Base-by-base conservation (phyloP, 2,113 vertebrate species). In the Clarias gariepinus region DNA sequence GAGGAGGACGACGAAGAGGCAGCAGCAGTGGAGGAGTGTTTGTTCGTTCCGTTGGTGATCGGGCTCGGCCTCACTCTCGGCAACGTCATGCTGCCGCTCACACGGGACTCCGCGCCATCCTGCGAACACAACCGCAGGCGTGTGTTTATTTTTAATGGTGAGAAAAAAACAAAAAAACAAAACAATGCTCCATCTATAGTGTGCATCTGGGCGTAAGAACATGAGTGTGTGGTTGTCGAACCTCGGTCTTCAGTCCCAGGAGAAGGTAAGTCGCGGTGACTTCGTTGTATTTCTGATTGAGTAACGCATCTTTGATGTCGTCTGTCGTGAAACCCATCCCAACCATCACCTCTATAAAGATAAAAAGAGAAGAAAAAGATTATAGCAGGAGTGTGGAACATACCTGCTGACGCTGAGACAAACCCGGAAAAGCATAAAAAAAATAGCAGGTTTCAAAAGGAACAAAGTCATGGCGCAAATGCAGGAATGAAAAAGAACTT, bases 221-320 rank as follows among this genome's bases (percentile, higher is more conserved):
- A 53, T 21, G 53, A 60, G 33, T 3, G 52, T 81, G 52, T 15
- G 53, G 7, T 11, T 47, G 30, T 18, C 89, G 93, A 85, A 94
- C 94, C 79, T 96, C 94, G 93, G 96, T 96, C 96, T 97, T 86
- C 86, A 94, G 92, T 89, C 97, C 97, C 92, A 98, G 95, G 92
- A 98, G 95, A 90, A 98, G 94, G 95, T 98, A 98, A 85, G 97
- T 98, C 90, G 97, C 97, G 0, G 96, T 98, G 89, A 98, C 96
- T 93, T 98, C 97, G 0, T 98, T 97, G 93, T 98, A 98, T 90
- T 97, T 98, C 92, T 98, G 96, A 94, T 93, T 97, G 89, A 95
- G 95, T 93, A 98, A 92, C 77, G 97, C 94, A 83, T 98, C 97
- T 91, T 97, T 97, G 92, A 98, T 98, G 91, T 97, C 97, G 87